Percentiles rank a stretch among this genome's conserved stretches.
Evolutionary conservation across 2,113 vertebrate species (phyloP).

Genomic region (Cromileptes altivelis): DNA sequence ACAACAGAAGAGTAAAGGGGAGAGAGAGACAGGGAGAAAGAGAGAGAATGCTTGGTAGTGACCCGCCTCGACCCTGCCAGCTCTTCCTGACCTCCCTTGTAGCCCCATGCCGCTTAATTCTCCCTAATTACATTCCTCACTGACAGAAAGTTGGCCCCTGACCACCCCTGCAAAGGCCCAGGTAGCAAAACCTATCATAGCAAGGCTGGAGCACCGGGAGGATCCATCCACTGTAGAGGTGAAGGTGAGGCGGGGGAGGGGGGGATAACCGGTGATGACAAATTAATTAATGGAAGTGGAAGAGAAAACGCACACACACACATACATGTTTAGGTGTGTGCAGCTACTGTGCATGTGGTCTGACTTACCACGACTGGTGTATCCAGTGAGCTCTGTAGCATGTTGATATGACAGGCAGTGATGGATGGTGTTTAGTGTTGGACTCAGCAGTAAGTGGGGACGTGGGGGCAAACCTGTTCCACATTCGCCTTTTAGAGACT

Average conservation of each 20-base stretch:
- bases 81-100: slow-evolving; percentile 89
- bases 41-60: slow-evolving; percentile 89
- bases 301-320: slow-evolving; percentile 51
- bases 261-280: slow-evolving; percentile 78
- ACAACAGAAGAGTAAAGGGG: slow-evolving; percentile 58
- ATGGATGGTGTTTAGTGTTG: slow-evolving; percentile 74
- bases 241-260: slow-evolving; percentile 42
- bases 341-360: slow-evolving; percentile 59
- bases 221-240: slow-evolving; percentile 67
- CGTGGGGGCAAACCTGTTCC: slow-evolving; percentile 53
- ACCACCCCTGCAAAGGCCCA: slow-evolving; percentile 81
- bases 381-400: slow-evolving; percentile 58
- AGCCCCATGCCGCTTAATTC: slow-evolving; percentile 91
- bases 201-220: slow-evolving; percentile 50
- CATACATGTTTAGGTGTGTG: slow-evolving; percentile 30
- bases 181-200: slow-evolving; percentile 81
- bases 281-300: slow-evolving; percentile 80
- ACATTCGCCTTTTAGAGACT: slow-evolving; percentile 47
- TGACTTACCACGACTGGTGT: slow-evolving; percentile 38
- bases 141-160: slow-evolving; percentile 94
- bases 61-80: slow-evolving; percentile 88
- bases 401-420: slow-evolving; percentile 73
- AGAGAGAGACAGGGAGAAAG: slow-evolving; percentile 54
- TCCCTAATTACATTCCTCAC: slow-evolving; percentile 93
- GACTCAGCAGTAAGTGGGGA: slow-evolving; percentile 71